Conservation (phyloP, 2,113 vertebrate genomes). For the Pavo muticus region DNA sequence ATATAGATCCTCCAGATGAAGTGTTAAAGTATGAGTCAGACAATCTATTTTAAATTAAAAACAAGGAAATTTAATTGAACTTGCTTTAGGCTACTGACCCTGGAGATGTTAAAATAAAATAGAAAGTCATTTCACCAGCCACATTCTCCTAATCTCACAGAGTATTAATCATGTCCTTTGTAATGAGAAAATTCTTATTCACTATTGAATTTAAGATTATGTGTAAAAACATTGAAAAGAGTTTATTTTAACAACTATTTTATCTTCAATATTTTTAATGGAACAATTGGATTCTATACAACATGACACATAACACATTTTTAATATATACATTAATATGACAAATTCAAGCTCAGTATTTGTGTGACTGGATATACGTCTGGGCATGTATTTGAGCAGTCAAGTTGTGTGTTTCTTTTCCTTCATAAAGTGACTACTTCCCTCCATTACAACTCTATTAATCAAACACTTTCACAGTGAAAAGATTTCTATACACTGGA, state of each 20-base stretch:
- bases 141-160: not conserved
- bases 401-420: not conserved
- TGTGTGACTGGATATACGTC: not conserved
- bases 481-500: conserved; percentile 1
- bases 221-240: conserved; percentile 29
- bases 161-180: conserved; percentile 26
- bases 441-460: not conserved
- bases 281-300: conserved; percentile 49
- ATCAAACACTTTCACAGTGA: not conserved
- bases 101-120: not conserved
- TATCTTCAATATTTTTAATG: conserved; percentile 26
- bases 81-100: not conserved
- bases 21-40: not conserved
- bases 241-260: conserved; percentile 30
- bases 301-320: not conserved
- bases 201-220: conserved; percentile 20
- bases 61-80: conserved; percentile 33
- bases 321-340: not conserved
- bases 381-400: not conserved
- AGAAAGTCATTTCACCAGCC: not conserved
- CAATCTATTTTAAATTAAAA: conserved; percentile 57
- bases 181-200: conserved; percentile 46
- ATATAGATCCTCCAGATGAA: not conserved
- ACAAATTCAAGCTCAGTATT: not conserved
- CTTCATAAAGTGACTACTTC: not conserved